Evolutionary conservation across 2,797 vertebrate genomes (phyloP).

Genomic region (Percopsis omiscomaycus): DNA sequence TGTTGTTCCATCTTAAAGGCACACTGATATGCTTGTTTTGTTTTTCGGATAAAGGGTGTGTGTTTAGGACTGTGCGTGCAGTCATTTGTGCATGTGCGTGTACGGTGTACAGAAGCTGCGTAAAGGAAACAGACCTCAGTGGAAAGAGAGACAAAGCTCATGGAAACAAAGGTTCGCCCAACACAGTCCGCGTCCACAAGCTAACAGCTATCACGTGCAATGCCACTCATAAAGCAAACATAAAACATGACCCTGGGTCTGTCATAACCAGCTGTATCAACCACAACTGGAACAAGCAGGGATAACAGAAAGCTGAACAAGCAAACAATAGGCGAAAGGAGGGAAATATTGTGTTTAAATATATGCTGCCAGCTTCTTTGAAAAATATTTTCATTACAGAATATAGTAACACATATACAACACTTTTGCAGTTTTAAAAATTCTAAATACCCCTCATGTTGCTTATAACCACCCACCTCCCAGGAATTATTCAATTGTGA

Average conservation of each 20-base stretch:
- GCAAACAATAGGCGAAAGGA: not conserved
- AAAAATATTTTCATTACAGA: too few relatives aligned
- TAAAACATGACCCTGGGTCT: constrained; percentile 56
- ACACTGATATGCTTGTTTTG: not conserved
- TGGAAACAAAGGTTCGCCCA: constrained; percentile 52
- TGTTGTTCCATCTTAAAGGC: too few relatives aligned
- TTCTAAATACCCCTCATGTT: too few relatives aligned
- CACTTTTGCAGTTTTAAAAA: too few relatives aligned
- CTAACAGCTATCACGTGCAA: constrained; percentile 53
- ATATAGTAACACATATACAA: too few relatives aligned
- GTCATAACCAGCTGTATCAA: constrained; percentile 62
- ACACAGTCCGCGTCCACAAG: constrained; percentile 53
- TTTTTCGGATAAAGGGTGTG: constrained; percentile 25
- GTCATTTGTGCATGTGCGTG: constrained; percentile 30
- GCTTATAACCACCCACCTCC: too few relatives aligned
- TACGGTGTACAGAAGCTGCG: constrained; percentile 42
- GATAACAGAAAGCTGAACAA: constrained; percentile 22
- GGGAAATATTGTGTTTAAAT: too few relatives aligned
- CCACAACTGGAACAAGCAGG: constrained; percentile 22
- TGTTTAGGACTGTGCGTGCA: constrained; percentile 13
- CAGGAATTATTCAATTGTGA: constrained; percentile 10
- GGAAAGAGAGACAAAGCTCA: constrained; percentile 66
- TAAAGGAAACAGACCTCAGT: constrained; percentile 67
- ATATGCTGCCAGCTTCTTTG: too few relatives aligned
- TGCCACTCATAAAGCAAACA: constrained; percentile 60